Percentiles rank a stretch among this genome's conserved stretches.
Evolutionary conservation across 2,888 invertebrate species (phyloP).

Genomic region (Eupelmus urozonus): DNA sequence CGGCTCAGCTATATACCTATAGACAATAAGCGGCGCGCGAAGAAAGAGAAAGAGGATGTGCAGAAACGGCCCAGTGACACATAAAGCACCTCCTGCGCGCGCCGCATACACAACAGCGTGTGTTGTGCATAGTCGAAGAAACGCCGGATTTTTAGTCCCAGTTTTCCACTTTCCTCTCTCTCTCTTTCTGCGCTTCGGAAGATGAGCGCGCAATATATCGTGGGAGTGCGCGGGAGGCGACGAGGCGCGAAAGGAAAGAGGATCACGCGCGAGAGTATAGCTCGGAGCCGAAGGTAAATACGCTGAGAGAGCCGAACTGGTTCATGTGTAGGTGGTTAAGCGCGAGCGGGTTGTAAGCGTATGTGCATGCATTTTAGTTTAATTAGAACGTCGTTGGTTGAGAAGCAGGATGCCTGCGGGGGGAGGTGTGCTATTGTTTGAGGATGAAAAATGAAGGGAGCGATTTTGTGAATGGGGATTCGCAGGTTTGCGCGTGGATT

Average conservation of each 20-base stretch:
- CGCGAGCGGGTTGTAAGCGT: no score
- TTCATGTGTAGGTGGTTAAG: no score
- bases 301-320: conserved; percentile 15
- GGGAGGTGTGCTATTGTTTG: background rate
- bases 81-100: conserved; percentile 67
- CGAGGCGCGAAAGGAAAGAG: conserved; percentile 3
- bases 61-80: conserved; percentile 74
- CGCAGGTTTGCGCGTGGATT: no score
- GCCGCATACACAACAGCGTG: conserved; percentile 33
- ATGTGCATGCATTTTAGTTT: background rate
- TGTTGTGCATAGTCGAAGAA: conserved; percentile 60
- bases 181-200: conserved; percentile 1
- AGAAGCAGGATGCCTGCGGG: background rate
- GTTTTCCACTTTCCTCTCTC: conserved; percentile 72
- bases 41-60: conserved; percentile 21
- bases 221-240: conserved; percentile 22
- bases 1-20: no score
- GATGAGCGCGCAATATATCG: conserved; percentile 30
- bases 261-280: background rate
- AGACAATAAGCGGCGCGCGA: no score
- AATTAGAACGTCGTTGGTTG: background rate
- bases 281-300: conserved; percentile 33
- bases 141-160: conserved; percentile 73
- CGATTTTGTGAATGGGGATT: background rate
- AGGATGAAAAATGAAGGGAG: no score